phyloP scores from a whole-genome alignment of 2,113 vertebrate genomes.

The Cinclus cinclus region DNA sequence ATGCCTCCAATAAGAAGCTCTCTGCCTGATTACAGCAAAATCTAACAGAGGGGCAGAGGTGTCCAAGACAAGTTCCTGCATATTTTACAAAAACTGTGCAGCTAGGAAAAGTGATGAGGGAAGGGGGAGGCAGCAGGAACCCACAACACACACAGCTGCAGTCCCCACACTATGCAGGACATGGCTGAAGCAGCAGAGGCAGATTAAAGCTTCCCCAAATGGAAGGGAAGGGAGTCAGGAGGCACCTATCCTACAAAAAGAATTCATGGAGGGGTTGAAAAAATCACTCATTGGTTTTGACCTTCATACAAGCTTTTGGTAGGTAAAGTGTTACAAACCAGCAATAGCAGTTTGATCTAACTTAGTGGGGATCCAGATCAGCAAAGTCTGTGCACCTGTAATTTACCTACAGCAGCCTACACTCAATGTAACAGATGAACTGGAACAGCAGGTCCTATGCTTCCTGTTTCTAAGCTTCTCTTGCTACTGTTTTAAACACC shows the following conservation, averaged over 20 bases:
- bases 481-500: neutral
- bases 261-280: neutral
- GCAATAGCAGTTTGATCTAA: neutral
- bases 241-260: neutral
- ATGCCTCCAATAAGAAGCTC: neutral
- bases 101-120: neutral
- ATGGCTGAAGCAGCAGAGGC: neutral
- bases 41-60: neutral
- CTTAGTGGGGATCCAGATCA: neutral
- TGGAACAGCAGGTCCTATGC: neutral
- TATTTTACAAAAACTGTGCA: neutral
- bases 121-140: neutral
- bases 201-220: neutral
- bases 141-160: neutral
- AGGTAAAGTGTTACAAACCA: neutral
- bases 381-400: neutral
- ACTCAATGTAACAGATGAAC: neutral
- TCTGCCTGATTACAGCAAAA: neutral
- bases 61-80: neutral
- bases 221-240: neutral
- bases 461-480: neutral
- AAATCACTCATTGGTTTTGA: neutral
- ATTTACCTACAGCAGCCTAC: neutral
- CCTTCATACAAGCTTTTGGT: neutral
- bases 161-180: neutral